Conservation (phyloP, 2,888 invertebrate genomes). For the Diarsia mendica region DNA sequence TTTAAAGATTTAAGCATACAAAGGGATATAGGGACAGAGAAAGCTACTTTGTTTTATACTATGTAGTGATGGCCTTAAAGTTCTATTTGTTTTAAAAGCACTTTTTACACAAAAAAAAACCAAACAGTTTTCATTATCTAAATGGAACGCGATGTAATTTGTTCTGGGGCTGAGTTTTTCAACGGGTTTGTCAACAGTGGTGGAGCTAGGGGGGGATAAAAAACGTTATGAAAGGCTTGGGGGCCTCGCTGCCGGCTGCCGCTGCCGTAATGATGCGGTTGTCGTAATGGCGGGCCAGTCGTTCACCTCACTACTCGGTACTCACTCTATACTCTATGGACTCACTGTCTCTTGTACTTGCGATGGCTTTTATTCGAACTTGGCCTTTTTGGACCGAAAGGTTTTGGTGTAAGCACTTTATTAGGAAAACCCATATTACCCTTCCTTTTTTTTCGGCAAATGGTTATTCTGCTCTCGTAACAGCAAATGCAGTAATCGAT, state of each 20-base stretch:
- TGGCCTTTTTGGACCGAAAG: neutral
- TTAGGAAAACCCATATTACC: neutral
- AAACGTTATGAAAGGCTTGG: slow-evolving; percentile 69
- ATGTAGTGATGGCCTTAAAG: neutral
- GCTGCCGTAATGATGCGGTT: slow-evolving; percentile 83
- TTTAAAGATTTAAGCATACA: too few species aligned
- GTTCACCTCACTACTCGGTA: slow-evolving; percentile 79
- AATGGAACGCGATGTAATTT: slow-evolving; percentile 60
- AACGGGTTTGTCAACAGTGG: slow-evolving; percentile 65
- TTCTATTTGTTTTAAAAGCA: slow-evolving; percentile 26
- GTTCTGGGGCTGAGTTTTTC: slow-evolving; percentile 60
- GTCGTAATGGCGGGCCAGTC: slow-evolving; percentile 79
- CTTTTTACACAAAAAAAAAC: slow-evolving; percentile 18
- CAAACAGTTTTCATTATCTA: slow-evolving; percentile 46
- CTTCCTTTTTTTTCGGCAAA: neutral
- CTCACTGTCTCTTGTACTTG: slow-evolving; percentile 57
- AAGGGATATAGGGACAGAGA: too few species aligned
- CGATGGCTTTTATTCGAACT: slow-evolving; percentile 35
- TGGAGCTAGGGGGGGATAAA: slow-evolving; percentile 58
- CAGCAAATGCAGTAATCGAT: too few species aligned
- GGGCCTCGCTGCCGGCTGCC: slow-evolving; percentile 62
- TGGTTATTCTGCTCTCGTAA: too few species aligned
- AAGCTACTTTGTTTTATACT: too few species aligned
- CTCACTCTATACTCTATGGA: slow-evolving; percentile 51
- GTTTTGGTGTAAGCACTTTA: neutral